phyloP scores from a whole-genome alignment of 2,797 vertebrate species.

The Premnoplex brunnescens region DNA sequence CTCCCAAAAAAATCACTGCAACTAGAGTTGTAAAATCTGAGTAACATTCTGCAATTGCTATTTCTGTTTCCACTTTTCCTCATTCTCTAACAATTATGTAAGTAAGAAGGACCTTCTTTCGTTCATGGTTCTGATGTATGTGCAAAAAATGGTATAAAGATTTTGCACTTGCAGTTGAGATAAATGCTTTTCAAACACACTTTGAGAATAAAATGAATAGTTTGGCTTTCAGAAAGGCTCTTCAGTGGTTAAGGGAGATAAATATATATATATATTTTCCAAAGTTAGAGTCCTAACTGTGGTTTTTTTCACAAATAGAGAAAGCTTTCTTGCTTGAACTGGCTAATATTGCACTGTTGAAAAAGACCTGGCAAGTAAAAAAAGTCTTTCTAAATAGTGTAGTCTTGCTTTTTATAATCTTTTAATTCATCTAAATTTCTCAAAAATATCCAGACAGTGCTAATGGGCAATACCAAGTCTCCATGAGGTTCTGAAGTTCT shows the following conservation, averaged over 20 bases:
- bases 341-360: neutral
- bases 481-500: neutral
- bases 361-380: neutral
- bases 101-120: neutral
- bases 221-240: neutral
- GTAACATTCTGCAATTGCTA: neutral
- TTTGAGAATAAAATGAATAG: neutral
- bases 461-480: neutral
- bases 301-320: neutral
- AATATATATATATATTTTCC: neutral
- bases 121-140: neutral
- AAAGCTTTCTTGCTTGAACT: neutral
- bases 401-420: neutral
- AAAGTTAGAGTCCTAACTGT: neutral
- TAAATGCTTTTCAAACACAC: neutral
- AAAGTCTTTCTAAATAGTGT: neutral
- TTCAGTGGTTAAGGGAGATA: neutral
- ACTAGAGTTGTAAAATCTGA: neutral
- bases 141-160: neutral
- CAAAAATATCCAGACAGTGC: neutral
- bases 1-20: neutral
- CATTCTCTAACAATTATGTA: neutral
- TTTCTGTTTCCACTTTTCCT: neutral
- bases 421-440: neutral
- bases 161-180: neutral